These are phyloP conservation scores for Chymomyza caudatula DNA, from an alignment of 2,888 invertebrate genomes.

Conservation along the genomic window DNA sequence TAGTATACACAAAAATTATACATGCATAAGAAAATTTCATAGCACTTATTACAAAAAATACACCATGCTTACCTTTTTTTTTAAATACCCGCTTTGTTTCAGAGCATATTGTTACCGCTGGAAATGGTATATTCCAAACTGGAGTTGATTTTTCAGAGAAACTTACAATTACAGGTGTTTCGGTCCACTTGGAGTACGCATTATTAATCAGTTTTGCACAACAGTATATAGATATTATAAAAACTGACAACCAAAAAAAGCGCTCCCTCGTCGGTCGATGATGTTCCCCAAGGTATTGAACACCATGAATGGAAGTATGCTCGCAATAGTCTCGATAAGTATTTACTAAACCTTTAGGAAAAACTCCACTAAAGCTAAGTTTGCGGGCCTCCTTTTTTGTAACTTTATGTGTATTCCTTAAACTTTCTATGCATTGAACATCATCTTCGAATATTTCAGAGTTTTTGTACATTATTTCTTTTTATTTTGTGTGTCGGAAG, in stretches of 20 bases:
- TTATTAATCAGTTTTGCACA: conserved; percentile 81
- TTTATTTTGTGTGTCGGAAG: background rate
- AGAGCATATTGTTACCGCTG: conserved; percentile 75
- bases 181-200: conserved; percentile 84
- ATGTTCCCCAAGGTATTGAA: conserved; percentile 82
- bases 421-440: conserved; percentile 21
- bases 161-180: conserved; percentile 85
- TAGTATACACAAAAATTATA: background rate
- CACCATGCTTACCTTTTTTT: conserved; percentile 35
- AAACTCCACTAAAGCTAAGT: background rate
- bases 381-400: conserved; percentile 1
- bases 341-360: conserved; percentile 60
- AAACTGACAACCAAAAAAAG: conserved; percentile 80
- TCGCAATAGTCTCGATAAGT: conserved; percentile 81
- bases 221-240: conserved; percentile 80
- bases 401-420: conserved; percentile 23
- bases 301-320: conserved; percentile 82
- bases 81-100: conserved; percentile 71
- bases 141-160: conserved; percentile 84
- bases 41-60: no score
- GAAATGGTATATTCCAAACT: conserved; percentile 76
- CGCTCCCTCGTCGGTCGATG: conserved; percentile 80
- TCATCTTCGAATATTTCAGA: background rate
- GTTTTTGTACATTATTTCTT: background rate
- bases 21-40: background rate